These are phyloP conservation scores for Cynodonichthys magdalenae DNA, from an alignment of 2,797 vertebrate genomes.

Conservation along the genomic window DNA sequence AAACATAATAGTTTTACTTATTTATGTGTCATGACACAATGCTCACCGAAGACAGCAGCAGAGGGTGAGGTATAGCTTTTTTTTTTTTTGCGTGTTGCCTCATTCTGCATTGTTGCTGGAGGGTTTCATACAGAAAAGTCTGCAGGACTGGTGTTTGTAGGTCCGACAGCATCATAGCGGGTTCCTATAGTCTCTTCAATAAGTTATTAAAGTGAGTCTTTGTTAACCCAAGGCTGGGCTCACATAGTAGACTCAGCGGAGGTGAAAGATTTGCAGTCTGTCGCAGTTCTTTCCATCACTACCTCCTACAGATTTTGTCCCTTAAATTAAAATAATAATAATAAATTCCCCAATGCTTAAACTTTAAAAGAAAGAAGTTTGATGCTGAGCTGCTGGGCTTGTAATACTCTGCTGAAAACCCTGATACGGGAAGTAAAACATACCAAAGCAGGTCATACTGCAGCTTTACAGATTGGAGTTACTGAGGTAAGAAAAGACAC, in stretches of 20 bases:
- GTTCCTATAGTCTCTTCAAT: background rate
- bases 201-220: background rate
- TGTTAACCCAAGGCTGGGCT: constrained; percentile 1
- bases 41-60: background rate
- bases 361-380: background rate
- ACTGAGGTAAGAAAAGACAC: background rate
- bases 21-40: constrained; percentile 15
- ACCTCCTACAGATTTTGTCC: background rate
- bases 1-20: constrained; percentile 7
- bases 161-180: background rate
- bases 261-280: background rate
- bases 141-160: background rate
- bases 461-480: background rate
- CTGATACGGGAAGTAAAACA: constrained; percentile 1
- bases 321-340: background rate
- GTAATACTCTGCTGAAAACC: background rate
- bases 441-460: background rate
- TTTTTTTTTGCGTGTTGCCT: constrained; percentile 1
- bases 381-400: background rate
- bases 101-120: constrained; percentile 1
- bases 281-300: background rate
- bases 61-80: constrained; percentile 1
- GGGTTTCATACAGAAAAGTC: constrained; percentile 1
- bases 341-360: background rate
- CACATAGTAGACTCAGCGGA: background rate